Conservation (phyloP, 2,113 vertebrate genomes). For the Vidua macroura region DNA sequence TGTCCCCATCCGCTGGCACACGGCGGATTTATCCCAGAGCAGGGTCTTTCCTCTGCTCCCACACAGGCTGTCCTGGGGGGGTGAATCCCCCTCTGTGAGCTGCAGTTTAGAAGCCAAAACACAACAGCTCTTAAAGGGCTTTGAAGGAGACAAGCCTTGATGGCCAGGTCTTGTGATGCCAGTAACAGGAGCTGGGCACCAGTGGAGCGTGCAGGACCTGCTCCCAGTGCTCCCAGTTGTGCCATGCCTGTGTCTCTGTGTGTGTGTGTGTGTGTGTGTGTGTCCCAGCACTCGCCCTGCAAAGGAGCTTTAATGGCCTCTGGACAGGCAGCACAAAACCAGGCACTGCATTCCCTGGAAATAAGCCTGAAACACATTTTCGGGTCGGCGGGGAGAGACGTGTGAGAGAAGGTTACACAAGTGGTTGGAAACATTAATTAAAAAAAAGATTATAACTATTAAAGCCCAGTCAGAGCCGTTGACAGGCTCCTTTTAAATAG, state of each 20-base stretch:
- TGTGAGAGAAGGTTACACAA: not conserved
- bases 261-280: not conserved
- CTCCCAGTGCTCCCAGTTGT: not conserved
- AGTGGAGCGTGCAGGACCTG: slow-evolving; percentile 23
- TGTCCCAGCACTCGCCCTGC: not conserved
- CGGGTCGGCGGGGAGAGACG: not conserved
- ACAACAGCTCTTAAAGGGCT: not conserved
- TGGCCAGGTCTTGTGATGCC: not conserved
- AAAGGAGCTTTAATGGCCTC: slow-evolving; percentile 9
- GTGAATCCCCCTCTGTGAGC: not conserved
- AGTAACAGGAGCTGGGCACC: not conserved
- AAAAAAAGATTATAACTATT: slow-evolving; percentile 48
- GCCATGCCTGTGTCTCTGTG: not conserved
- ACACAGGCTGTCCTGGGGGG: not conserved
- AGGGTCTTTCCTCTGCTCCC: not conserved
- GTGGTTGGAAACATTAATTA: slow-evolving; percentile 31
- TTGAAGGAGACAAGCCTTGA: slow-evolving; percentile 13
- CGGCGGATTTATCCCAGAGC: not conserved
- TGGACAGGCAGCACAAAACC: not conserved
- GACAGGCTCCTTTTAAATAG: slow-evolving; percentile 55
- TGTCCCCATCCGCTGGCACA: fast-evolving
- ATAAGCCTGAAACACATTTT: not conserved
- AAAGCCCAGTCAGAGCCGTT: slow-evolving; percentile 30
- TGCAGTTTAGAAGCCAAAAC: not conserved
- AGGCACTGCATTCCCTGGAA: not conserved